Conservation (phyloP, 2,797 vertebrate genomes). For the Eulemur rubriventer region DNA sequence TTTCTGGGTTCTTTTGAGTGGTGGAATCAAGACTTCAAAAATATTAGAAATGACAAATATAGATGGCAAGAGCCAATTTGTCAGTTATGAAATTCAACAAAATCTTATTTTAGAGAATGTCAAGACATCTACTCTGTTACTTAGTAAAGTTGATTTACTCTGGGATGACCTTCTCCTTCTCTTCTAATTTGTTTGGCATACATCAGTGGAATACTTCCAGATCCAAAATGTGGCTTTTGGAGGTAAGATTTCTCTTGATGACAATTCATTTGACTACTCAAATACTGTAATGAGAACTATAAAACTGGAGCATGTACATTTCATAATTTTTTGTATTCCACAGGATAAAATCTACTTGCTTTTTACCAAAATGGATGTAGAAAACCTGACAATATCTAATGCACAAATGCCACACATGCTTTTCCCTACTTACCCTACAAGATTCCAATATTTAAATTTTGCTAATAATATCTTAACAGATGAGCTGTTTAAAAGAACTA, state of each 20-base stretch:
- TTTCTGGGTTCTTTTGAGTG: slow-evolving; percentile 76
- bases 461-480: slow-evolving; percentile 86
- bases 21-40: slow-evolving; percentile 86
- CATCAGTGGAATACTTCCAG: slow-evolving; percentile 82
- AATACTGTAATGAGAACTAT: slow-evolving; percentile 76
- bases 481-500: slow-evolving; percentile 84
- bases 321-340: slow-evolving; percentile 80
- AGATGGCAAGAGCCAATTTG: slow-evolving; percentile 69
- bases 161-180: slow-evolving; percentile 83
- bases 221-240: slow-evolving; percentile 76
- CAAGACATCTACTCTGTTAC: slow-evolving; percentile 75
- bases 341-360: slow-evolving; percentile 85
- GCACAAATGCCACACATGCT: slow-evolving; percentile 86
- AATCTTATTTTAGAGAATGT: slow-evolving; percentile 7
- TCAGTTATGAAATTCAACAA: slow-evolving; percentile 71
- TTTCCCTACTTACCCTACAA: slow-evolving; percentile 82
- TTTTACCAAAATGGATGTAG: slow-evolving; percentile 84
- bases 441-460: slow-evolving; percentile 84
- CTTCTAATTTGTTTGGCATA: slow-evolving; percentile 81
- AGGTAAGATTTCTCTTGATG: not conserved
- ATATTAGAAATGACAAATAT: slow-evolving; percentile 87
- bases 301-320: slow-evolving; percentile 47
- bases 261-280: slow-evolving; percentile 41
- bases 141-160: slow-evolving; percentile 82
- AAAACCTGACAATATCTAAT: slow-evolving; percentile 80